phyloP scores from a whole-genome alignment of 2,888 invertebrate species.

The Drosophila heteroneura region DNA sequence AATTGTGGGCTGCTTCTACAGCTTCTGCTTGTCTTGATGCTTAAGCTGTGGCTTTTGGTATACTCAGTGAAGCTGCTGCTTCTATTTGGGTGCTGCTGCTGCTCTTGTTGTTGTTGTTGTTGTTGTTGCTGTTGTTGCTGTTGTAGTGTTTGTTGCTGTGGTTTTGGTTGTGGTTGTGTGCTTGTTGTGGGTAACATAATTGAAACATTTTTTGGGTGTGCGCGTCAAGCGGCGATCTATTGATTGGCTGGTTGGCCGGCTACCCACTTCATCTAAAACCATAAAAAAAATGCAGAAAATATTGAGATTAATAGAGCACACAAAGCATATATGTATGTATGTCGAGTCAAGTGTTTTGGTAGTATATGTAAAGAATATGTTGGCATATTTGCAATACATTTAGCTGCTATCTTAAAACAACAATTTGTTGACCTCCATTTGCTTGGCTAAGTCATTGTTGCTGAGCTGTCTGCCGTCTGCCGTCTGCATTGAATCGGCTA shows the following conservation, averaged over 20 bases:
- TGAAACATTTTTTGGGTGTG: constrained; percentile 70
- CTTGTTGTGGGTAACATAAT: constrained; percentile 69
- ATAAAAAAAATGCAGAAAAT: background rate
- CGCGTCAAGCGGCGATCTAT: constrained; percentile 60
- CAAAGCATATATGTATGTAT: background rate
- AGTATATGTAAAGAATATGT: background rate
- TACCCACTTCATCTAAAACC: constrained; percentile 47
- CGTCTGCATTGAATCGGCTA: constrained; percentile 43
- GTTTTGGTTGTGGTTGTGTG: constrained; percentile 36
- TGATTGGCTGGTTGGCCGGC: constrained; percentile 47
- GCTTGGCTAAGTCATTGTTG: constrained; percentile 14
- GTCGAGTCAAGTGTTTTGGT: constrained; percentile 10
- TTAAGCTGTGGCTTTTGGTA: constrained; percentile 46
- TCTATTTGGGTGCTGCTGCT: constrained; percentile 35
- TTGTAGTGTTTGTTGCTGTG: constrained; percentile 33
- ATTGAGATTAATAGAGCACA: constrained; percentile 16
- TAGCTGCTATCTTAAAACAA: constrained; percentile 11
- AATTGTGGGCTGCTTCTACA: constrained; percentile 12
- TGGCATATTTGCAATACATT: constrained; percentile 13
- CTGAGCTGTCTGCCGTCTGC: constrained; percentile 30
- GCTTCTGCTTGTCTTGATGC: constrained; percentile 15
- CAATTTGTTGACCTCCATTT: constrained; percentile 41
- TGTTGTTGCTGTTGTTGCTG: constrained; percentile 21
- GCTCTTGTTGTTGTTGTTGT: constrained; percentile 9
- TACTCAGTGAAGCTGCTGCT: constrained; percentile 39